phyloP scores from a whole-genome alignment of 92 coral and sea anemone species.

The Virgularia gustaviana region DNA sequence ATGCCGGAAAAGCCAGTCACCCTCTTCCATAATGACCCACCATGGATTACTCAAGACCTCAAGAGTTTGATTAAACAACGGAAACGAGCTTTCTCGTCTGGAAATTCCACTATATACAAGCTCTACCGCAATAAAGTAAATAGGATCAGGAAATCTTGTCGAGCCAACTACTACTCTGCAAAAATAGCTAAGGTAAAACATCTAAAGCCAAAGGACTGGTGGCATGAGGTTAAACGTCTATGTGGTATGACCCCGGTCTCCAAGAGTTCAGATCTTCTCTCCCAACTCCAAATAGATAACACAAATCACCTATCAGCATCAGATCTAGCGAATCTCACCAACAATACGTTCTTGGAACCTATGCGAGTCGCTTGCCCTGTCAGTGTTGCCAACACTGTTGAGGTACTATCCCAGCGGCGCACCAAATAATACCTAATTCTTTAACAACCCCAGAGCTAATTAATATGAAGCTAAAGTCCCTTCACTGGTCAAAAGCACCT shows the following conservation, averaged over 20 bases:
- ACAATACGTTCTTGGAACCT: constrained; percentile 22
- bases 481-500: too few species aligned
- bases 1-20: constrained; percentile 19
- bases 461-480: too few species aligned
- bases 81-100: constrained; percentile 18
- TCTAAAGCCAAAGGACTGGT: constrained; percentile 7
- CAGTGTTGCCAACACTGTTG: not conserved
- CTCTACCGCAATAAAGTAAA: constrained; percentile 31
- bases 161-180: constrained; percentile 13
- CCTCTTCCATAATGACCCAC: constrained; percentile 5
- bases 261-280: not conserved
- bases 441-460: too few species aligned
- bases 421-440: too few species aligned
- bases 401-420: too few species aligned
- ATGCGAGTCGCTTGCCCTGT: not conserved
- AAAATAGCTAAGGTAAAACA: not conserved
- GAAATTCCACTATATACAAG: constrained; percentile 1
- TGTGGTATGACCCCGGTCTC: constrained; percentile 27
- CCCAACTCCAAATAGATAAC: constrained; percentile 1
- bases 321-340: constrained; percentile 11
- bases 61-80: constrained; percentile 20
- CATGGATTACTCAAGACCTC: constrained; percentile 26
- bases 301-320: constrained; percentile 20
- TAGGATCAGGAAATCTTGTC: constrained; percentile 12
- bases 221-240: constrained; percentile 14